A percentile compares a stretch with the other conserved stretches of the same genome.
phyloP scores from a whole-genome alignment of 2,797 vertebrate genomes.

The Labroides dimidiatus region DNA sequence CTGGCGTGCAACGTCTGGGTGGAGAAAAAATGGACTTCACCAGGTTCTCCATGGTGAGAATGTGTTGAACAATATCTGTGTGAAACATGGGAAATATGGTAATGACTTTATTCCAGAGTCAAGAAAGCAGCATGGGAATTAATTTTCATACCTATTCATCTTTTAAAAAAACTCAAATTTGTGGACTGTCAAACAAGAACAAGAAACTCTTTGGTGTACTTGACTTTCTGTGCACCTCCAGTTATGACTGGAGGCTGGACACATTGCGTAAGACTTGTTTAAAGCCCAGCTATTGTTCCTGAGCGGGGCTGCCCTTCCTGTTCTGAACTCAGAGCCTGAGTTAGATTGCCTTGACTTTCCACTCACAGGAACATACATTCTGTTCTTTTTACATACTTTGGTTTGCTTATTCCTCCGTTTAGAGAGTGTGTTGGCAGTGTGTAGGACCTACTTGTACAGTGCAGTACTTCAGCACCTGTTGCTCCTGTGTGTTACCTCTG shows the following conservation, averaged over 20 bases:
- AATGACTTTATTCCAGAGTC: not conserved
- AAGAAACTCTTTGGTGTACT: conserved; percentile 26
- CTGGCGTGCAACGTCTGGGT: conserved; percentile 63
- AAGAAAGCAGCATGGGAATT: not conserved
- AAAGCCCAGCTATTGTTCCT: conserved; percentile 80
- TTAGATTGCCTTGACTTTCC: conserved; percentile 48
- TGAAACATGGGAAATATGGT: conserved; percentile 15
- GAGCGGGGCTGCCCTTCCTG: conserved; percentile 76
- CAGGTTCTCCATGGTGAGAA: conserved; percentile 72
- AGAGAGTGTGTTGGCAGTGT: conserved; percentile 3
- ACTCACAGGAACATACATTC: conserved; percentile 24
- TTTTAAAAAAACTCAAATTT: conserved; percentile 12
- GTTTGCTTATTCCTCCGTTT: conserved; percentile 17
- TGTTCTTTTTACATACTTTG: conserved; percentile 21
- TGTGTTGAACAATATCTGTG: conserved; percentile 50
- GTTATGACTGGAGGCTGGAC: conserved; percentile 42
- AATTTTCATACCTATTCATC: rapidly evolving
- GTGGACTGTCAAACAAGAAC: conserved; percentile 11
- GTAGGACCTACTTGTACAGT: conserved; percentile 2
- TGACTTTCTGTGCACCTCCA: conserved; percentile 32
- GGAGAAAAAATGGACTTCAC: conserved; percentile 53
- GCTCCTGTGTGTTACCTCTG: conserved; percentile 19
- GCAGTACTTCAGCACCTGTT: conserved; percentile 39
- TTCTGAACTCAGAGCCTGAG: conserved; percentile 48
- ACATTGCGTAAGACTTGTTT: conserved; percentile 73